phyloP scores from a whole-genome alignment of 2,888 invertebrate genomes.

The Biston stratarius region DNA sequence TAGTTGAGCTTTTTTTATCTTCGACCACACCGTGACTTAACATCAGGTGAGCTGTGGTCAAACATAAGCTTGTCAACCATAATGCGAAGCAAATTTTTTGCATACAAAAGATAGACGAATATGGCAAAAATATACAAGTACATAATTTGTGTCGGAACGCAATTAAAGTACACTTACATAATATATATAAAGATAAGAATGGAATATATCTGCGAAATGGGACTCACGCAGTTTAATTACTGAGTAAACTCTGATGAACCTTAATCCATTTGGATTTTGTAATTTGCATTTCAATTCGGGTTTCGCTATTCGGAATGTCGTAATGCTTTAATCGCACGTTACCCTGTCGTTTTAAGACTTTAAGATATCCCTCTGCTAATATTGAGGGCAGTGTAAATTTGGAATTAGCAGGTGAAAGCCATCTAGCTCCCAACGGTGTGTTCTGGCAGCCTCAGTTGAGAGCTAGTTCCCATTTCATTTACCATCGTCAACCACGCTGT shows the following conservation, averaged over 20 bases:
- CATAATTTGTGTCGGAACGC: neutral
- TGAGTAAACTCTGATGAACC: conserved; percentile 21
- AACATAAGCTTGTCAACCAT: too few relatives aligned
- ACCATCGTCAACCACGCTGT: too few relatives aligned
- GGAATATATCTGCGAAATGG: conserved; percentile 3
- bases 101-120: too few relatives aligned
- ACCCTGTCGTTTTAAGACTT: conserved; percentile 4
- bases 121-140: neutral
- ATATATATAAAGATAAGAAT: conserved; percentile 2
- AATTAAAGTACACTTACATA: neutral
- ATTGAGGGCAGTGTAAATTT: neutral
- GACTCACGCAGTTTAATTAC: conserved; percentile 21
- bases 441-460: too few relatives aligned
- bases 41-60: too few relatives aligned
- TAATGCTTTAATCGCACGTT: conserved; percentile 18
- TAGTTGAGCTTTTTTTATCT: too few relatives aligned
- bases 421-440: too few relatives aligned
- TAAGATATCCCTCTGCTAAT: neutral
- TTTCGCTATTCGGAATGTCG: conserved; percentile 14
- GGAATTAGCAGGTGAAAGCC: neutral
- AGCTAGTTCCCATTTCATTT: too few relatives aligned
- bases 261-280: conserved; percentile 21
- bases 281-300: conserved; percentile 30
- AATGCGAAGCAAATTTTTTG: too few relatives aligned
- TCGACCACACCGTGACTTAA: too few relatives aligned